Conservation (phyloP, 2,888 invertebrate species). For the Parasteatoda lunata region DNA sequence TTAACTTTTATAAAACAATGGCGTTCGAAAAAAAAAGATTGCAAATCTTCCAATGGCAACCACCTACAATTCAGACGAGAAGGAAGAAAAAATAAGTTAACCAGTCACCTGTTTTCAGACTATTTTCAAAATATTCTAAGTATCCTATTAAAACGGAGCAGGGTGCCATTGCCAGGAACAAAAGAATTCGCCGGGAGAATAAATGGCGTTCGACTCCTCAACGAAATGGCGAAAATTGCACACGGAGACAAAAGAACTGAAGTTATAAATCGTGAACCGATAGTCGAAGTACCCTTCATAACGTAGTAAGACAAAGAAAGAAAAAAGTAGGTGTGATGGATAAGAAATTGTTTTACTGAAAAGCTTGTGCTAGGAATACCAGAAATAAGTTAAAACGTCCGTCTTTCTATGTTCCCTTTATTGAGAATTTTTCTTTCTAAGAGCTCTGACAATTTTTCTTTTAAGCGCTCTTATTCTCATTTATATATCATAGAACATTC, state of each 20-base stretch:
- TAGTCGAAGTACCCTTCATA: conserved; percentile 9
- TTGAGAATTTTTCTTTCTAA: not conserved
- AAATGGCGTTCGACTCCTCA: not conserved
- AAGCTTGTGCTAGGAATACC: not conserved
- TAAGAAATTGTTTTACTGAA: conserved; percentile 16
- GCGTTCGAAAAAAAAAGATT: not conserved
- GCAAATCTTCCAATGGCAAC: not conserved
- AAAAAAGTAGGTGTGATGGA: conserved; percentile 27
- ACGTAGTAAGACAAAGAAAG: conserved; percentile 5
- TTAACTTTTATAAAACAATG: no score
- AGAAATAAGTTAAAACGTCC: not conserved
- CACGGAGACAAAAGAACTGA: conserved; percentile 36
- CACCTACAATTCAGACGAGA: not conserved
- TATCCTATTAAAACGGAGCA: not conserved
- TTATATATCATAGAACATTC: not conserved
- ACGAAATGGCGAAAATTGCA: conserved; percentile 27
- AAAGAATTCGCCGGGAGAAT: not conserved
- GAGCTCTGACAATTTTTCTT: not conserved
- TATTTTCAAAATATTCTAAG: conserved; percentile 1
- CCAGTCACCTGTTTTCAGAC: conserved; percentile 5
- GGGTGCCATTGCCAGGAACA: conserved; percentile 2
- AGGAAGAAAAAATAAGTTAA: not conserved
- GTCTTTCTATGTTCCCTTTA: not conserved
- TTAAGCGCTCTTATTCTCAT: not conserved
- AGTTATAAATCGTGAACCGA: conserved; percentile 43